These are phyloP conservation scores for Mesocentrotus franciscanus DNA, from an alignment of 53 echinoderm and acorn worm genomes.

Conservation along the genomic window DNA sequence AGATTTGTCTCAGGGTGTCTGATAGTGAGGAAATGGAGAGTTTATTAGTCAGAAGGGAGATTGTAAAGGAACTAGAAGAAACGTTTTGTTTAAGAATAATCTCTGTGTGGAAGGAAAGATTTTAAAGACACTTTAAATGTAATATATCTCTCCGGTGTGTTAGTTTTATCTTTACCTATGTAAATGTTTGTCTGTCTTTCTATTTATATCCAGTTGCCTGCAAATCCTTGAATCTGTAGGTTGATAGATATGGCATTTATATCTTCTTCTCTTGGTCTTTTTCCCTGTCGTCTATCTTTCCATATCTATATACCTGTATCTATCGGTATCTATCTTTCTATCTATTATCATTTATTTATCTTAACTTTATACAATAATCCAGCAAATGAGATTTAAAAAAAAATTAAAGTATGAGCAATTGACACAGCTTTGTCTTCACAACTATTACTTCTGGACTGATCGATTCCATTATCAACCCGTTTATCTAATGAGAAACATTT, in stretches of 20 bases:
- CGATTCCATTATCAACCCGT: neutral
- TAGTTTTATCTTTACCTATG: slow-evolving; percentile 18
- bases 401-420: neutral
- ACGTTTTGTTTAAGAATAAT: neutral
- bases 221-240: too few relatives aligned
- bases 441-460: neutral
- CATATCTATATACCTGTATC: neutral
- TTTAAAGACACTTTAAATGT: slow-evolving; percentile 18
- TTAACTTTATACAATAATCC: neutral
- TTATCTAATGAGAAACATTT: too few relatives aligned
- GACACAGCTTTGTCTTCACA: neutral
- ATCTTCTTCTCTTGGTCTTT: neutral
- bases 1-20: neutral
- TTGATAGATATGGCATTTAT: neutral
- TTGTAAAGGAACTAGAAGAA: neutral
- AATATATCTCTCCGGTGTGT: slow-evolving; percentile 4
- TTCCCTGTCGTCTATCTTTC: neutral
- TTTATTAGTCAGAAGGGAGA: slow-evolving; percentile 46
- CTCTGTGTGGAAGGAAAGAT: neutral
- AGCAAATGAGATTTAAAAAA: neutral
- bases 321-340: neutral
- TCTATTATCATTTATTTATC: neutral
- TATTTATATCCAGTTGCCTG: neutral
- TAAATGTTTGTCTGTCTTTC: slow-evolving; percentile 49
- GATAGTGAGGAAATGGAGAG: slow-evolving; percentile 23